These are phyloP conservation scores for Microchrysa polita DNA, from an alignment of 2,888 invertebrate species.

Conservation along the genomic window DNA sequence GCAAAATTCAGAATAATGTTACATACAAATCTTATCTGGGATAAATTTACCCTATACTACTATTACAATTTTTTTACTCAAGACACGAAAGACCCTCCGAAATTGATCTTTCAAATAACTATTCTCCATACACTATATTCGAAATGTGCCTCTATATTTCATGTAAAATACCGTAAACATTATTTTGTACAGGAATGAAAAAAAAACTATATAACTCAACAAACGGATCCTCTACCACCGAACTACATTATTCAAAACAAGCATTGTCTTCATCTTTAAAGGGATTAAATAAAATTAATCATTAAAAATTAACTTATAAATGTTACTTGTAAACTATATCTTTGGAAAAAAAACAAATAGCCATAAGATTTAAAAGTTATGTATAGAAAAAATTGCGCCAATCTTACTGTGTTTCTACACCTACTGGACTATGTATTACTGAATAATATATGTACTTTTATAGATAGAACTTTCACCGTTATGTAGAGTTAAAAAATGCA, in stretches of 20 bases:
- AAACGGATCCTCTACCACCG: conserved; percentile 41
- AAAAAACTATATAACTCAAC: conserved; percentile 15
- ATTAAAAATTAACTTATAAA: too few relatives aligned
- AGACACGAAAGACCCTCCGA: neutral
- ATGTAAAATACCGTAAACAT: neutral
- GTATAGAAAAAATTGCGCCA: too few relatives aligned
- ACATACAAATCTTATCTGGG: neutral
- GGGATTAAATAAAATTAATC: neutral
- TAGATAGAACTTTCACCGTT: too few relatives aligned
- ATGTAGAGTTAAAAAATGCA: too few relatives aligned
- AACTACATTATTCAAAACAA: conserved; percentile 20
- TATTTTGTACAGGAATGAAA: conserved; percentile 16
- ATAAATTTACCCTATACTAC: neutral
- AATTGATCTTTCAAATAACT: neutral
- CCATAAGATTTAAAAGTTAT: too few relatives aligned
- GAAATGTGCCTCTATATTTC: neutral
- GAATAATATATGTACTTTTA: too few relatives aligned
- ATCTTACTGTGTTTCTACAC: too few relatives aligned
- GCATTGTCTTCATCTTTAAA: conserved; percentile 4
- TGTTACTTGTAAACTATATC: too few relatives aligned
- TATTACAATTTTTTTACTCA: neutral
- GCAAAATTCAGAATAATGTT: neutral
- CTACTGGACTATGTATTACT: too few relatives aligned
- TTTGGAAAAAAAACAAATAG: too few relatives aligned
- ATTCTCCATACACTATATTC: neutral